Evolutionary conservation across 1,140 invertebrate genomes (phyloP), one percentile per base, ranked within the genome.

Genomic region (Liolophura sinensis): DNA sequence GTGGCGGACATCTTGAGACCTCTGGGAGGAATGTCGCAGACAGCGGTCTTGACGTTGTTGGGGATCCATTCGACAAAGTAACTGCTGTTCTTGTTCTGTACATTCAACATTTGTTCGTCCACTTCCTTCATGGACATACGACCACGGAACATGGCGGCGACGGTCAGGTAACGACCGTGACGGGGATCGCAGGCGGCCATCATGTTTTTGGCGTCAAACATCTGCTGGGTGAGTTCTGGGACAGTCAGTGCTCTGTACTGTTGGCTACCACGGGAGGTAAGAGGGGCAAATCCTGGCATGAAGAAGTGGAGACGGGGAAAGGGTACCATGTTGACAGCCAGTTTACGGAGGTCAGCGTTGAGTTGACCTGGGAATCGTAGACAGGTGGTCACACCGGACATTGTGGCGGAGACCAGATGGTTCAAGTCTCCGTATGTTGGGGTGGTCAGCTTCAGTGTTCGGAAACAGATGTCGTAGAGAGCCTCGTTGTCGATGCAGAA

Each of bases 311-410:
- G 88, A 77, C 95, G 90, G 20, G 95, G 95, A 74, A 88, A 97
- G 54, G 95, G 95, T 52, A 97, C 95, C 95, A 97, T 97, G 84
- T 97, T 96, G 12, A 97, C 95, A 46, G 95, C 95, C 69, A 97
- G 72, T 87, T 97, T 97, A 59, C 95, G 87, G 47, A 97, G 85
- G 86, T 97, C 95, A 58, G 95, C 93, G 70, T 89, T 88, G 62
- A 88, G 69, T 68, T 88, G 86, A 31, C 87, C 87, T 27, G 86
- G 86, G 72, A 88, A 87, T 24, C 87, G 79, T 59, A 86, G 74
- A 72, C 86, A 87, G 60, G 87, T 91, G 82, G 93, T 95, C 0
- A 96, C 92, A 15, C 94, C 94, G 59, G 93, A 95, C 93, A 89
- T 89, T 0, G 90, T 77, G 89, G 94, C 76, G 0, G 91, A 92